Evolutionary conservation across 2,797 vertebrate species (phyloP).

Genomic region (Macroramphosus scolopax): DNA sequence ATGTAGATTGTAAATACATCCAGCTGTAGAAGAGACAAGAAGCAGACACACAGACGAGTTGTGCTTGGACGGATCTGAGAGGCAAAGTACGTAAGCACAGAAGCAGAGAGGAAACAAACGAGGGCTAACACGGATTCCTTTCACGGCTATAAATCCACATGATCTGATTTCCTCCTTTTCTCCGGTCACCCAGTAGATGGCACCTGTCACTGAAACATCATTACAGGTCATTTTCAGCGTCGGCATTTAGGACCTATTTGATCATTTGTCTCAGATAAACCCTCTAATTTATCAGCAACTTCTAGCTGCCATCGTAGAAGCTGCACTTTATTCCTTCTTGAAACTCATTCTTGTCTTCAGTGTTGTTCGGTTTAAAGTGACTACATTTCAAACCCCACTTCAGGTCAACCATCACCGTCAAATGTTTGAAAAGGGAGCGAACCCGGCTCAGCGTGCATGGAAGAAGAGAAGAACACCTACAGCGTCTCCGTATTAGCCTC

Average conservation of each 20-base stretch:
- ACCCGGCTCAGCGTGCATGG: slow-evolving; percentile 22
- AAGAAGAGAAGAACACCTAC: slow-evolving; percentile 37
- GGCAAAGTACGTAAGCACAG: neutral
- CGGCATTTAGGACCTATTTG: neutral
- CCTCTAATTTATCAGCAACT: neutral
- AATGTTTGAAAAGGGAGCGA: slow-evolving; percentile 17
- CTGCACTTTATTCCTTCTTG: slow-evolving; percentile 1
- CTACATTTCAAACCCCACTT: slow-evolving; percentile 16
- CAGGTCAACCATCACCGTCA: slow-evolving; percentile 17
- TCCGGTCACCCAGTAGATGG: neutral
- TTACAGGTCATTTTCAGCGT: neutral
- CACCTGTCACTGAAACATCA: too few relatives aligned
- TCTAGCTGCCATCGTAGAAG: slow-evolving; percentile 4
- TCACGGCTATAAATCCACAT: neutral
- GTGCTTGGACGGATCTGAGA: slow-evolving; percentile 21
- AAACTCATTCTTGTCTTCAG: slow-evolving; percentile 3
- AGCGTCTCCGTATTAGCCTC: slow-evolving; percentile 4
- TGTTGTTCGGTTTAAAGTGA: neutral
- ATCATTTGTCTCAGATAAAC: neutral
- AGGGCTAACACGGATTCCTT: too few relatives aligned
- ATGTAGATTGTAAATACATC: slow-evolving; percentile 32
- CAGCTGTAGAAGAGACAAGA: slow-evolving; percentile 41
- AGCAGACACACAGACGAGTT: slow-evolving; percentile 30
- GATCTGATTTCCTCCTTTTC: neutral
- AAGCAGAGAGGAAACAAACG: slow-evolving; percentile 12